phyloP scores from a whole-genome alignment of 1,140 invertebrate genomes.

The Chionoecetes opilio region DNA sequence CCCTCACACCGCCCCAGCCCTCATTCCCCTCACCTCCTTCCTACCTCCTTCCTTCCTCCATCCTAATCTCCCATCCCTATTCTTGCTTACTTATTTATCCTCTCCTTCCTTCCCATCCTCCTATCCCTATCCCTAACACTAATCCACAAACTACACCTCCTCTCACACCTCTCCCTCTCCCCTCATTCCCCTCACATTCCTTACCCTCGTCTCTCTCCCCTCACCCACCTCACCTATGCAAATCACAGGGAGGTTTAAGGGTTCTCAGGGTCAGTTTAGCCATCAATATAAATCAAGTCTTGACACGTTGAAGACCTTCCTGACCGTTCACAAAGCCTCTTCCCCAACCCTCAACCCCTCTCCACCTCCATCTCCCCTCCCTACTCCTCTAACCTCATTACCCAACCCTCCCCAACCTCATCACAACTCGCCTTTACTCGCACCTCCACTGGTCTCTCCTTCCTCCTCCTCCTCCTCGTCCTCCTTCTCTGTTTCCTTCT shows the following conservation, averaged over 20 bases:
- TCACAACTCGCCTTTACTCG: too few species aligned
- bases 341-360: background rate
- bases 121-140: too few species aligned
- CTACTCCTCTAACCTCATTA: background rate
- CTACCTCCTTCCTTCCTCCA: too few species aligned
- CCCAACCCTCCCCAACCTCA: too few species aligned
- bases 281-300: conserved; percentile 30
- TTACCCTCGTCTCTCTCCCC: background rate
- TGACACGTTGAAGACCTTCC: background rate
- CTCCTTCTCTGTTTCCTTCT: background rate
- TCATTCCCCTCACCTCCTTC: too few species aligned
- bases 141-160: too few species aligned
- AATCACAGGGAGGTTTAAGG: background rate
- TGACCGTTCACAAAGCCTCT: background rate
- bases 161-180: too few species aligned
- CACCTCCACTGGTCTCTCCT: background rate
- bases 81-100: too few species aligned
- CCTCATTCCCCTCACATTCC: too few species aligned
- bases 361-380: background rate
- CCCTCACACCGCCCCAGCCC: too few species aligned
- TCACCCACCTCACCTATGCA: background rate
- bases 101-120: too few species aligned
- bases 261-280: background rate
- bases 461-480: conserved; percentile 16
- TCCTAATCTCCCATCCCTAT: too few species aligned